Evolutionary conservation across 2,113 vertebrate species (phyloP), one percentile per base, ranked within the genome.

Genomic region (Nettapus auritus): DNA sequence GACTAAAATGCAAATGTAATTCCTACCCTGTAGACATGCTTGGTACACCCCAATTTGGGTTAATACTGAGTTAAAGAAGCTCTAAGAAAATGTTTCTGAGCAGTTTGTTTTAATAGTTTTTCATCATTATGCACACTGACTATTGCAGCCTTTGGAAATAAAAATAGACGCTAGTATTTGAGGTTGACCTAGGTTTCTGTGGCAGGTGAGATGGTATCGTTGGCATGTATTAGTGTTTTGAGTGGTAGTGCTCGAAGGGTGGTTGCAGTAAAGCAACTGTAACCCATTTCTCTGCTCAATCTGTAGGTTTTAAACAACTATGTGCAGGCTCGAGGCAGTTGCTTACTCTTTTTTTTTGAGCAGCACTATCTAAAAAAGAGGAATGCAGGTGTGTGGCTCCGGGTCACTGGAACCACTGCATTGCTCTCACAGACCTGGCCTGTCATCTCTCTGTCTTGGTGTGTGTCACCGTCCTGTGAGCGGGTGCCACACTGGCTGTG

Each of bases 1-100:
- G 67, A 86, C 86, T 94, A 78, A 94, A 97, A 96, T 81, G 74
- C 57, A 63, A 82, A 69, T 40, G 25, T 14, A 76, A 89, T 89
- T 87, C 53, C 81, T 75, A 46, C 73, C 55, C 34, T 63, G 73
- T 93, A 82, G 76, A 89, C 88, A 53, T 3, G 14, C 88, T 91
- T 85, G 44, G 82, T 69, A 1, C 79, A 44, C 70, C 82, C 34
- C 87, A 82, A 88, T 94, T 86, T 66, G 38, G 26, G 82, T 89
- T 90, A 84, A 80, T 86, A 56, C 3, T 2, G 48, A 96, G 44
- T 87, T 94, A 96, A 91, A 73, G 67, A 87, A 91, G 77, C 91
- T 93, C 26, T 91, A 59, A 93, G 79, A 76, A 91, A 87, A 34
- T 55, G 70, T 23, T 89, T 80, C 63, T 33, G 50, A 88, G 73